Percentiles rank a stretch among this genome's conserved stretches.
Conservation (phyloP, 2,888 invertebrate species). For the Mythimna impura region DNA sequence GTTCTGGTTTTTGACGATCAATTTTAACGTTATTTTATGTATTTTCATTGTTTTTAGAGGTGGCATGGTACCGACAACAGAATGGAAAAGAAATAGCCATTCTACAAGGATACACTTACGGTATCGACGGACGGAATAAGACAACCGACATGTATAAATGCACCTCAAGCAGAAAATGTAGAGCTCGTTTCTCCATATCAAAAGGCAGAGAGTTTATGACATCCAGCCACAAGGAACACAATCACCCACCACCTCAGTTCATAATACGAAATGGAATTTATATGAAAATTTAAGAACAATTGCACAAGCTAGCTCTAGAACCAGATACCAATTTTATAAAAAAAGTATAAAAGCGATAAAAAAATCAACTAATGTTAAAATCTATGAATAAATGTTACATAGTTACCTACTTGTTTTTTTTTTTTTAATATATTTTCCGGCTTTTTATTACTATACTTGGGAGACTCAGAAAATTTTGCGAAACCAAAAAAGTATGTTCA, state of each 20-base stretch:
- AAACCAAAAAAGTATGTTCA: too few species aligned
- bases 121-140: conserved; percentile 34
- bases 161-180: conserved; percentile 18
- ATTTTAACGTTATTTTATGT: not conserved
- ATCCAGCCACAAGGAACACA: conserved; percentile 6
- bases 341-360: not conserved
- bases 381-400: too few species aligned
- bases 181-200: conserved; percentile 13
- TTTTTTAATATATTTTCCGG: too few species aligned
- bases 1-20: too few species aligned
- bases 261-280: conserved; percentile 35
- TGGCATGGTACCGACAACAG: conserved; percentile 37
- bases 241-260: conserved; percentile 23
- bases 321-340: not conserved
- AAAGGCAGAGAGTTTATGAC: conserved; percentile 17
- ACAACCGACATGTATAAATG: conserved; percentile 24
- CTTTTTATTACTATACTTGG: too few species aligned
- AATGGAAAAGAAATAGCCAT: conserved; percentile 67
- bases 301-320: too few species aligned
- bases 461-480: too few species aligned
- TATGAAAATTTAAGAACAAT: conserved; percentile 23
- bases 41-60: not conserved
- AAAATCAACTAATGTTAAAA: not conserved
- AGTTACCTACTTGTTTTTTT: too few species aligned
- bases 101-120: conserved; percentile 70